These are phyloP conservation scores for Micropterix aruncella DNA, from an alignment of 2,888 invertebrate genomes.

Conservation along the genomic window DNA sequence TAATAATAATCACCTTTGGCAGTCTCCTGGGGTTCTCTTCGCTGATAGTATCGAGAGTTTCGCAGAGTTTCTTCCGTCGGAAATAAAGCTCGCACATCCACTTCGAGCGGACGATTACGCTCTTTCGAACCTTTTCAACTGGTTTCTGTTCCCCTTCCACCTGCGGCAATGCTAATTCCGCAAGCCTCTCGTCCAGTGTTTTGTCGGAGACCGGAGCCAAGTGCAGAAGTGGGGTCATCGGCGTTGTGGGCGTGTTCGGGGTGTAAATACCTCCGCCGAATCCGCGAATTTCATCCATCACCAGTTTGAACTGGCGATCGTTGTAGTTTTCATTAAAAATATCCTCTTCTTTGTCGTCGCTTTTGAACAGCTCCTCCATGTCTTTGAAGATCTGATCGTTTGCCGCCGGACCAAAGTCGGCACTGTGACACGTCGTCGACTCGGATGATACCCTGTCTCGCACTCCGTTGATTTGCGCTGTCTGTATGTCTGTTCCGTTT, in stretches of 20 bases:
- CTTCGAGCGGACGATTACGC: slow-evolving; percentile 12
- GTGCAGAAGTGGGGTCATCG: background rate
- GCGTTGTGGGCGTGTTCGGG: background rate
- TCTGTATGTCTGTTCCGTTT: background rate
- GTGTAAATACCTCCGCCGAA: slow-evolving; percentile 1
- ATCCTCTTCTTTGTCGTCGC: slow-evolving; percentile 24
- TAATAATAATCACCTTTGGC: slow-evolving; percentile 19
- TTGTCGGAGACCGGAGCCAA: slow-evolving; percentile 11
- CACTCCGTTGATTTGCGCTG: background rate
- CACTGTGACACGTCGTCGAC: background rate
- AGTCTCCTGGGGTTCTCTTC: slow-evolving; percentile 26
- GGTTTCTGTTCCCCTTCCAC: background rate
- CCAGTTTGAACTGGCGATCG: slow-evolving; percentile 8
- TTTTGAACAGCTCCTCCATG: slow-evolving; percentile 31
- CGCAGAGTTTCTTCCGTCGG: slow-evolving; percentile 25
- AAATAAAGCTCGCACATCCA: slow-evolving; percentile 36
- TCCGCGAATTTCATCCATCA: slow-evolving; percentile 8
- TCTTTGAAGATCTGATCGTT: slow-evolving; percentile 26
- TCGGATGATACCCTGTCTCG: slow-evolving; percentile 1
- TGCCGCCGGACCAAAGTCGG: background rate
- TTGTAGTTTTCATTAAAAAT: slow-evolving; percentile 24
- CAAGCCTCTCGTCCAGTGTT: slow-evolving; percentile 26
- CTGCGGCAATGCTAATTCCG: slow-evolving; percentile 15
- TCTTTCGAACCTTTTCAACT: background rate
- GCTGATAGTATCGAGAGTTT: slow-evolving; percentile 27